phyloP scores from a whole-genome alignment of 2,797 vertebrate species.

The Gadopsis bispinosus region DNA sequence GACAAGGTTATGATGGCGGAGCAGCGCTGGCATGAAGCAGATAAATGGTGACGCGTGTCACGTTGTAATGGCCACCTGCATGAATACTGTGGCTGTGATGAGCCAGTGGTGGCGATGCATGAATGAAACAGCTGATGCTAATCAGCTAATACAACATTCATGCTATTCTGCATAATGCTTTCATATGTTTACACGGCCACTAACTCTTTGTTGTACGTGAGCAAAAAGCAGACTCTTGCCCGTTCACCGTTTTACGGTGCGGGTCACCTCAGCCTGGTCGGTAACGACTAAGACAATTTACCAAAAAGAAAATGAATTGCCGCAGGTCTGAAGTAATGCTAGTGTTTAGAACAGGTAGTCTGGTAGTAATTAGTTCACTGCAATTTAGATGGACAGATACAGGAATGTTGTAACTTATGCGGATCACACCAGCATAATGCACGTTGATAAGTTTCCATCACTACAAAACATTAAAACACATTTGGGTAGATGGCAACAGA shows the following conservation, averaged over 20 bases:
- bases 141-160: neutral
- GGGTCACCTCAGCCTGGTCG: neutral
- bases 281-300: neutral
- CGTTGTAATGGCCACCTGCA: neutral
- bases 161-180: neutral
- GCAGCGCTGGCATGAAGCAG: neutral
- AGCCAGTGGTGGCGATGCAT: neutral
- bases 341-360: too few relatives aligned
- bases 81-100: neutral
- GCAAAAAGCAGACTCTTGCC: neutral
- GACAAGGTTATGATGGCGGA: neutral
- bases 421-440: neutral
- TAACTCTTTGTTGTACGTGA: neutral
- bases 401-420: too few relatives aligned
- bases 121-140: neutral
- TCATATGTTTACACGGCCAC: constrained; percentile 4
- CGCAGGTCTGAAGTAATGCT: too few relatives aligned
- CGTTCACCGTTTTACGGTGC: neutral
- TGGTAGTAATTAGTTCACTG: too few relatives aligned
- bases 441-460: neutral
- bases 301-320: neutral
- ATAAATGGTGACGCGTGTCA: neutral
- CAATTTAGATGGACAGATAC: too few relatives aligned
- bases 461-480: neutral
- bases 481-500: neutral